Evolutionary conservation across 2,888 invertebrate species (phyloP).

Genomic region (Azorinus chamasolen): DNA sequence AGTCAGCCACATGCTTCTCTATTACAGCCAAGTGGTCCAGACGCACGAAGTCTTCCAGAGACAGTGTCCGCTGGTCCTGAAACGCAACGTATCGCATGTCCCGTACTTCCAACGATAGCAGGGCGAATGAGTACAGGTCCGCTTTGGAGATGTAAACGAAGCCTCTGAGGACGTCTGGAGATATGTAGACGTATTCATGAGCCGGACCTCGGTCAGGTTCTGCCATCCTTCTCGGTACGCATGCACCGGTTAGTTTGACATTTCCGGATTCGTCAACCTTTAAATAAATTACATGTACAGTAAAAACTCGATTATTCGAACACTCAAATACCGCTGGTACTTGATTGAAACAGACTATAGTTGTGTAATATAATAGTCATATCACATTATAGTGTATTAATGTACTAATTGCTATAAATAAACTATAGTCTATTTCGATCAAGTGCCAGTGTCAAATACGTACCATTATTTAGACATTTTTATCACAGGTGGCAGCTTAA

Average conservation of each 20-base stretch:
- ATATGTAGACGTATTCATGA: constrained; percentile 39
- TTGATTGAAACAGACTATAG: no score
- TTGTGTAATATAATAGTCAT: no score
- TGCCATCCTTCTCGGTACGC: constrained; percentile 35
- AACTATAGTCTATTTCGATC: no score
- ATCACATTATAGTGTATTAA: no score
- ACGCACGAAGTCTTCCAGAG: constrained; percentile 2
- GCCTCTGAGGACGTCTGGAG: constrained; percentile 48
- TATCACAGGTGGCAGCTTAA: no score
- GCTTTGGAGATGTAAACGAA: constrained; percentile 33
- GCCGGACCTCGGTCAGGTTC: not conserved
- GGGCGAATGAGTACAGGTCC: constrained; percentile 55
- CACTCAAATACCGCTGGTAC: no score
- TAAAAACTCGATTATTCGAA: no score
- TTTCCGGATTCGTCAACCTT: constrained; percentile 38
- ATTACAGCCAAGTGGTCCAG: not conserved
- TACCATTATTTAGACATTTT: not conserved
- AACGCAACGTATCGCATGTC: constrained; percentile 16
- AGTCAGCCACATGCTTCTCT: no score
- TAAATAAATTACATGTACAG: no score
- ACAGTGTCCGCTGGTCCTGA: not conserved
- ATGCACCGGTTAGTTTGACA: constrained; percentile 47
- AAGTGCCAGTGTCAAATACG: not conserved
- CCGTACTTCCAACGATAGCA: constrained; percentile 47
- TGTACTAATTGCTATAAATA: no score